A percentile compares a stretch with the other conserved stretches of the same genome.
These are phyloP conservation scores for Pyxicephalus adspersus DNA, from an alignment of 2,113 vertebrate species.

Conservation along the genomic window DNA sequence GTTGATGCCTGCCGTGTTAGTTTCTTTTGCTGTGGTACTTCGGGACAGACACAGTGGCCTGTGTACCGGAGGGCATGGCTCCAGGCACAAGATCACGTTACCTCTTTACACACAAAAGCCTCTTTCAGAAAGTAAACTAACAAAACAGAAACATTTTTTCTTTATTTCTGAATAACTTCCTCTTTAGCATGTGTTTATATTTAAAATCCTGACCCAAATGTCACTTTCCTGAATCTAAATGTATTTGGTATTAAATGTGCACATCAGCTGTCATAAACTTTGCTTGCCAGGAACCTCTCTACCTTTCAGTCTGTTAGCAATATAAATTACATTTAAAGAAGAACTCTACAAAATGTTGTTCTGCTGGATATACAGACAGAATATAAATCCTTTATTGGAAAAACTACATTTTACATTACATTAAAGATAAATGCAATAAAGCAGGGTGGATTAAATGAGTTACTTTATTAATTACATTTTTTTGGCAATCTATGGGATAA, in stretches of 20 bases:
- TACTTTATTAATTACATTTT: too few relatives aligned
- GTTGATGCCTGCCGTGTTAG: conserved; percentile 69
- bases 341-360: too few relatives aligned
- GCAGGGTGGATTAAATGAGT: too few relatives aligned
- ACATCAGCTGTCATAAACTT: not conserved
- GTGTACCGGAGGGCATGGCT: conserved; percentile 71
- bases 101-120: conserved; percentile 78
- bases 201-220: conserved; percentile 69
- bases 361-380: too few relatives aligned
- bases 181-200: conserved; percentile 69
- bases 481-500: too few relatives aligned
- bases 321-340: too few relatives aligned
- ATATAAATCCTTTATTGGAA: too few relatives aligned
- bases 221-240: conserved; percentile 63
- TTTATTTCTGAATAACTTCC: conserved; percentile 68
- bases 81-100: conserved; percentile 72
- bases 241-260: conserved; percentile 58
- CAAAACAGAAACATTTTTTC: conserved; percentile 75
- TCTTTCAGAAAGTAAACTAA: conserved; percentile 77
- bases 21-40: conserved; percentile 67
- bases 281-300: not conserved
- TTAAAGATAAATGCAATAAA: too few relatives aligned
- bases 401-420: too few relatives aligned
- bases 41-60: conserved; percentile 70
- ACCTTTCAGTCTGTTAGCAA: not conserved